These are phyloP conservation scores for Eristalis intricaria DNA, from an alignment of 2,888 invertebrate genomes.

Conservation along the genomic window DNA sequence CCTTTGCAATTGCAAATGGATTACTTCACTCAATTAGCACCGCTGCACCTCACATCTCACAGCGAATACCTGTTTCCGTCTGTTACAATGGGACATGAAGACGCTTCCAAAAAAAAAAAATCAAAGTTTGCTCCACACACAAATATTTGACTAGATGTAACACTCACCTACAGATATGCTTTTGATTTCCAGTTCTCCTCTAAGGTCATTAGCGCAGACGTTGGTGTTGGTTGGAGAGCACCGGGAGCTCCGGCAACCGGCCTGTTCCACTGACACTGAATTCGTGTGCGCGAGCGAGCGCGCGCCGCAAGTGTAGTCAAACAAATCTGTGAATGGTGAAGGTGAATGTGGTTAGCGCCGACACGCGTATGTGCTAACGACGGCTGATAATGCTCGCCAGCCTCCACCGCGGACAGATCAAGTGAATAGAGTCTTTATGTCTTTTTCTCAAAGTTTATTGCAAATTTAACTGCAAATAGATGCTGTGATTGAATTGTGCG, in stretches of 20 bases:
- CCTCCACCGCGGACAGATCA: neutral
- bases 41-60: neutral
- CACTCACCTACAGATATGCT: slow-evolving; percentile 24
- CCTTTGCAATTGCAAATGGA: neutral
- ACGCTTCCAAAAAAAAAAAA: neutral
- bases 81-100: neutral
- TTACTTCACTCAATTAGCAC: neutral
- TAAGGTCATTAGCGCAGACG: slow-evolving; percentile 44
- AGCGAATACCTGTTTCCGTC: neutral
- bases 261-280: neutral
- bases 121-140: neutral
- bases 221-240: neutral
- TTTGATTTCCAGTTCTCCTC: slow-evolving; percentile 15
- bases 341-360: slow-evolving; percentile 27
- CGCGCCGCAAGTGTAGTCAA: neutral
- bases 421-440: neutral
- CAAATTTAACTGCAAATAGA: slow-evolving; percentile 8
- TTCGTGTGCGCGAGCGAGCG: neutral
- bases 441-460: slow-evolving; percentile 1
- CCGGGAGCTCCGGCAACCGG: too few relatives aligned
- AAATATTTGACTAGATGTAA: slow-evolving; percentile 27
- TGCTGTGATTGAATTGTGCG: neutral
- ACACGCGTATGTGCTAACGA: slow-evolving; percentile 2
- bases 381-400: neutral
- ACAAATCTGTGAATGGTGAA: slow-evolving; percentile 30